Conservation (phyloP, 2,113 vertebrate species). For the Tragelaphus imberbis region DNA sequence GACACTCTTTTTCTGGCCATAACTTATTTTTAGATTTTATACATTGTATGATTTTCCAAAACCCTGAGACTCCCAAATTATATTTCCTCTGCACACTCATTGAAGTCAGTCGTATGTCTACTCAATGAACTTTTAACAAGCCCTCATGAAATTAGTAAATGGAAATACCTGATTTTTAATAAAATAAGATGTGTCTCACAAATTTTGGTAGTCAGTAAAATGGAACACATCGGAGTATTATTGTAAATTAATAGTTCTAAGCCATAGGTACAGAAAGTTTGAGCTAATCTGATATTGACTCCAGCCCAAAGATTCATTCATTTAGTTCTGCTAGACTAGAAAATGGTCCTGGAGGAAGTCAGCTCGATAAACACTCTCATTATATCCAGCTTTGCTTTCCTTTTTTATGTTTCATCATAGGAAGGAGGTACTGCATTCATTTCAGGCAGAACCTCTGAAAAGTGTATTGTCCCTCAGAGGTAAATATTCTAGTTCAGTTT, state of each 20-base stretch:
- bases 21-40: not conserved
- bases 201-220: not conserved
- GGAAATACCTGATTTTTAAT: not conserved
- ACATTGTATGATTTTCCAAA: not conserved
- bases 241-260: not conserved
- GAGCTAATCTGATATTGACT: not conserved
- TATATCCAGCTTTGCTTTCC: not conserved
- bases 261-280: not conserved
- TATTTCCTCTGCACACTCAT: not conserved
- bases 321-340: not conserved
- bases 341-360: not conserved
- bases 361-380: not conserved
- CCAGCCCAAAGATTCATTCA: not conserved
- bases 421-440: not conserved
- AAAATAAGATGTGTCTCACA: not conserved
- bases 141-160: not conserved
- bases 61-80: not conserved
- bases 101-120: not conserved
- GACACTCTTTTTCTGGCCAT: not conserved
- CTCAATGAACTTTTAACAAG: not conserved
- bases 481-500: not conserved
- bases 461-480: not conserved
- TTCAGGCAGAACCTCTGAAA: not conserved
- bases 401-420: not conserved
- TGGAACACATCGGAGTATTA: not conserved